Evolutionary conservation across 2,113 vertebrate species (phyloP).

Genomic region (Lontra canadensis): DNA sequence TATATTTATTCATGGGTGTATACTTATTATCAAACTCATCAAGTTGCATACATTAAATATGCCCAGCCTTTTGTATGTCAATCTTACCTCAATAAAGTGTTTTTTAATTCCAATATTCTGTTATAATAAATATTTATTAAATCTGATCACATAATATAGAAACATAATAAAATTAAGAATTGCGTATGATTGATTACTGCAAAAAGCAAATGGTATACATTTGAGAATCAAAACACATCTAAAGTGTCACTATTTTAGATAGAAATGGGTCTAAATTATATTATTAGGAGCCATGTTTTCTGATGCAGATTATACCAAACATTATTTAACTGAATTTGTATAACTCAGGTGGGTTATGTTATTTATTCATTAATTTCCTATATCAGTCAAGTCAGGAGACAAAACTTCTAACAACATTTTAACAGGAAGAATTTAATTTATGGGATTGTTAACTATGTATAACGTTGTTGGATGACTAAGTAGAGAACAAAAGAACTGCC

Average conservation of each 20-base stretch:
- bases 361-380: neutral
- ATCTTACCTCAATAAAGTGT: neutral
- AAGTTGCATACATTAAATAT: neutral
- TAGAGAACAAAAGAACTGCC: neutral
- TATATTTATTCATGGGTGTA: neutral
- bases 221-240: neutral
- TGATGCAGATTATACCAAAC: neutral
- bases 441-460: neutral
- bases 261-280: neutral
- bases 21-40: neutral
- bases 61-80: neutral
- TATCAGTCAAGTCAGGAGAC: neutral
- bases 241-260: neutral
- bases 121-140: constrained; percentile 24
- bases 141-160: neutral
- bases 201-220: neutral
- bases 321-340: neutral
- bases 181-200: neutral
- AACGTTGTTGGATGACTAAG: neutral
- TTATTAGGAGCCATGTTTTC: neutral
- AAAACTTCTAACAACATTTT: neutral
- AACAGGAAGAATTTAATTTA: neutral
- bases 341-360: neutral
- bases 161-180: constrained; percentile 16
- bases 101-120: neutral